phyloP scores from a whole-genome alignment of 1,140 invertebrate genomes.

The Globodera ellingtonae region DNA sequence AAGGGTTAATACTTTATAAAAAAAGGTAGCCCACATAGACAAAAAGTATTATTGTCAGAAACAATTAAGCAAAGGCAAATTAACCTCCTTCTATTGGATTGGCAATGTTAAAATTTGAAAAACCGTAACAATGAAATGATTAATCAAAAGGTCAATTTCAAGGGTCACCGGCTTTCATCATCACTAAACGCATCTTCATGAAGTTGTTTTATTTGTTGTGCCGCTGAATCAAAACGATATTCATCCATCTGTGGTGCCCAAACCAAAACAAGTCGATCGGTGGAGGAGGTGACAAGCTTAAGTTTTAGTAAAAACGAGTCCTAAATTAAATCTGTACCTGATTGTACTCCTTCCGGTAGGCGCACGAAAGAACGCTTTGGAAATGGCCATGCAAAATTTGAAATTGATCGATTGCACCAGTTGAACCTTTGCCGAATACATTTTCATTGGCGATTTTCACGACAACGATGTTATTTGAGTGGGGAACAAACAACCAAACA shows the following conservation, averaged over 20 bases:
- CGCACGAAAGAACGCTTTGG: conserved; percentile 18
- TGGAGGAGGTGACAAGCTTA: conserved; percentile 23
- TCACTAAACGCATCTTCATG: conserved; percentile 33
- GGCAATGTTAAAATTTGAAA: no score
- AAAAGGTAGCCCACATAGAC: no score
- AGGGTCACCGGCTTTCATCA: background rate
- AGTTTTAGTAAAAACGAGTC: background rate
- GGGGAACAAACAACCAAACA: conserved; percentile 24
- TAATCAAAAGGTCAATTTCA: no score
- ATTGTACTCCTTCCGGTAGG: conserved; percentile 19
- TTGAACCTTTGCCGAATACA: background rate
- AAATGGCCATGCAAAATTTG: conserved; percentile 28
- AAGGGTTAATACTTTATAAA: background rate
- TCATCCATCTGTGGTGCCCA: conserved; percentile 30
- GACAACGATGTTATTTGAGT: conserved; percentile 18
- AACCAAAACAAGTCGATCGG: conserved; percentile 27
- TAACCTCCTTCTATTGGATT: no score
- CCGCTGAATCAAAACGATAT: background rate
- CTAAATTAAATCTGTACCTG: conserved; percentile 21
- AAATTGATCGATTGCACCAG: background rate
- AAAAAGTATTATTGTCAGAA: no score
- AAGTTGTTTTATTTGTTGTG: conserved; percentile 8
- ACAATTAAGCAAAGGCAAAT: no score
- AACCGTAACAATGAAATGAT: no score
- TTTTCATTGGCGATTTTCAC: background rate